These are phyloP conservation scores for Callinectes sapidus DNA, from an alignment of 2,888 invertebrate genomes.

Conservation along the genomic window DNA sequence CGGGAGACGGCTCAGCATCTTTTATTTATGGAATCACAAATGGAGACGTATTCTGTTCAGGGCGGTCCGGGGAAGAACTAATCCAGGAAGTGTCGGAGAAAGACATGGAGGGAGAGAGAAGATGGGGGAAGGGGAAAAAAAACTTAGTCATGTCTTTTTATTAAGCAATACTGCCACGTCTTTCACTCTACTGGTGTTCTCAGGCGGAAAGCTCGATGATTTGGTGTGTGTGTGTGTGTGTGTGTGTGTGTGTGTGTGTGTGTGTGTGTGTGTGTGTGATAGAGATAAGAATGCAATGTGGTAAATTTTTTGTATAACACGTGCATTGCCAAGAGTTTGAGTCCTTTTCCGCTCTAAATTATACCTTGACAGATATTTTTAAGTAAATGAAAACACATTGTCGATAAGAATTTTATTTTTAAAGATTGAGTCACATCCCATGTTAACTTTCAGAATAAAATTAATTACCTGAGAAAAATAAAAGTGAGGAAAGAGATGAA, in stretches of 20 bases:
- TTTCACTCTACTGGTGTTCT: not conserved
- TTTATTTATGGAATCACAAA: slow-evolving; percentile 69
- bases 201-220: slow-evolving; percentile 11
- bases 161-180: not conserved
- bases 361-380: not conserved
- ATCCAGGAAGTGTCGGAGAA: slow-evolving; percentile 12
- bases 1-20: slow-evolving; percentile 55
- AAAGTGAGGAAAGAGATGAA: not conserved
- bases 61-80: slow-evolving; percentile 16
- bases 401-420: not conserved
- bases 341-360: too few relatives aligned
- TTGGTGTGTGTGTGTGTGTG: not conserved
- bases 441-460: not conserved
- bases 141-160: not conserved
- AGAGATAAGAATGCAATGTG: not conserved
- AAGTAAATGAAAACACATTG: not conserved
- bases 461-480: not conserved
- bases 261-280: not conserved
- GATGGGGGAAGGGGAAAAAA: not conserved
- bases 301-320: too few relatives aligned
- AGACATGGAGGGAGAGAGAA: not conserved
- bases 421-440: not conserved
- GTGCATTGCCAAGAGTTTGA: too few relatives aligned
- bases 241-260: too few relatives aligned
- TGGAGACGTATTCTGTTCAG: slow-evolving; percentile 58